Base-by-base conservation (phyloP, 2,797 vertebrate genomes). In the Halcyon smyrnensis region DNA sequence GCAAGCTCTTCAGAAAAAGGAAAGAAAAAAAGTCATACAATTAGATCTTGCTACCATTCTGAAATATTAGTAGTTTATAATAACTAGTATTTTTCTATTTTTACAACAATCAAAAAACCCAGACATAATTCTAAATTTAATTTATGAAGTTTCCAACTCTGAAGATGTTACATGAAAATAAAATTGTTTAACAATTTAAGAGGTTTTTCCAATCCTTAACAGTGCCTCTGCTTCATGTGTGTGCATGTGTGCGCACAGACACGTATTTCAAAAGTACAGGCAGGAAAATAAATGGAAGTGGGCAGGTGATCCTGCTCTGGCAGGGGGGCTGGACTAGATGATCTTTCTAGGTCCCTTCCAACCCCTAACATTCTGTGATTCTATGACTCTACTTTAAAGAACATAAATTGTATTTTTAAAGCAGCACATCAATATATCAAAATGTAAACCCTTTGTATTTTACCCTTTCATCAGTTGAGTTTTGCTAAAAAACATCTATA, bases 401-500 rank as follows among this genome's bases (percentile, higher is more conserved):
- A 92, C 2, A 1, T 32, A 87, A 94, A 90, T 13, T 71, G 30
- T 14, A 68, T 3, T 5, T 75, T 84, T 59, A 62, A 88, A 88
- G 48, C 11, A 84, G 27, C n/a, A 71, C 37, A 50, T 43, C 12
- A 19, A 32, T 62, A 79, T 48, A 67, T 37, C 25, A 74, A 62
- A 92, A 89, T 9, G 19, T 30, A 74, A 82, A 78, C 36, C 21
- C 15, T 70, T 65, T 62, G 2, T 54, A 54, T 89, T 93, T 92
- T 76, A 76, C 6, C 4, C 18, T 56, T 84, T 63, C 30, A 57
- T 37, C 19, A 59, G 16, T 20, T 77, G 14, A 84, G 41, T 68
- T 86, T 67, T 69, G 19, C 41, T 69, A 12, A 93, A 71, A 17
- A 89, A 84, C 25, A 70, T 41, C 63, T 64, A 86, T 82, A 78